Base-by-base conservation (phyloP, 2,888 invertebrate species). In the Drosophila rellima region DNA sequence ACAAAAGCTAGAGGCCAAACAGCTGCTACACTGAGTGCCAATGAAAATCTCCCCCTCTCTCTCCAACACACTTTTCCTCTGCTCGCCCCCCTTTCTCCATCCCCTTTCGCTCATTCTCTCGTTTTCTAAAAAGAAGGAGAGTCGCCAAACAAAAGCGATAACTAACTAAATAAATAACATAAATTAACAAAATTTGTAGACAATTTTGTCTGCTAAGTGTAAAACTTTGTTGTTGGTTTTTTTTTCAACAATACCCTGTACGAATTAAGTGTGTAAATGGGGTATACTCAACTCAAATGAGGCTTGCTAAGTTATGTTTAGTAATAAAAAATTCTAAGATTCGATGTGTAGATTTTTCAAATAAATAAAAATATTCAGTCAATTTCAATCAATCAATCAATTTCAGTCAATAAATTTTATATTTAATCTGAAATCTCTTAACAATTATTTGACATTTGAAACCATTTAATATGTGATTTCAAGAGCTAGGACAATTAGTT, bases 101-200 rank as follows among this genome's bases (percentile, higher is more conserved):
- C 17, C 0, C 18, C 2, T 13, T 18, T 10, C 33, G 1, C 17
- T 20, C 3, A 7, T 18, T n/a, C 26, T 15, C n/a, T 13, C 13
- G 2, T 2, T 13, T n/a, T 26, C 29, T 10, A 56, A 18, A 37
- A 56, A 33, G 13, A 20, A 15, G 18, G 11, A 23, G 37, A 65
- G 67, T 52, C 67, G 54, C 52, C 45, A 42, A 74, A 74, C 74
- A 77, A 72, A 85, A 88, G 77, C 88, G 70, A 82, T 82, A 88
- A 82, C 88, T 88, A 88, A 88, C 82, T 82, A 82, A 85, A 88
- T 88, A 82, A 82, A 82, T 82, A 88, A 82, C 88, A 82, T 82
- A 88, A 82, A 82, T 82, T 82, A 82, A 82, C 82, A 72, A 85
- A 88, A 82, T 82, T 82, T 82, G 86, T 82, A 85, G 88, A 88